Base-by-base conservation (phyloP, 2,888 invertebrate species). In the Nomada fabriciana region DNA sequence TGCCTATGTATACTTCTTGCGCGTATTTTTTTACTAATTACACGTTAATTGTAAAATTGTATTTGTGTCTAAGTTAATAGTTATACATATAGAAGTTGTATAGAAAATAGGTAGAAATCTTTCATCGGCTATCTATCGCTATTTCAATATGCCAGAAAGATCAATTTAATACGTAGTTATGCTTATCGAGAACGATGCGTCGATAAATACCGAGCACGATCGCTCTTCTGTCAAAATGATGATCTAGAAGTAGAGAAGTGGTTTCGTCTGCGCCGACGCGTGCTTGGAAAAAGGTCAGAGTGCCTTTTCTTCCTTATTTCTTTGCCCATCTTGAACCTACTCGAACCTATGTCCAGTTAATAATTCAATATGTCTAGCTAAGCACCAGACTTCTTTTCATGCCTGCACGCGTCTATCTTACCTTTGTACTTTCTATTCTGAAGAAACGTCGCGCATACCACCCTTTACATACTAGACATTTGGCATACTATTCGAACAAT, bases 231-330 rank as follows among this genome's bases (percentile, higher is more conserved):
- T 7, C 29, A n/a, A 50, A 13, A 63, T 50, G 42, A 63, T 52
- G 43, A 69, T 57, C 69, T 36, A 25, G 43, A 47, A 43, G 52
- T 42, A 64, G 43, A n/a, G 29, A 68, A 57, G 69, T 50, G 69
- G 68, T 69, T 60, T 60, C 23, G 76, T 87, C 77, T 88, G 90
- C 91, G 90, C 89, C 87, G 89, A 88, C 90, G 89, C 90, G 76
- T 20, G 60, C 61, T 87, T 83, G 79, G 68, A 82, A 23, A 89
- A 90, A 91, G 90, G 91, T 91, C 89, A 91, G 89, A 88, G 57
- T 65, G 53, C 52, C 61, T 43, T 36, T 36, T 29, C 59, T 60
- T 20, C 15, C 23, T 23, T 61, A 47, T 70, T 64, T 61, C 70
- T 36, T 65, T 52, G 23, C 23, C 43, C 61, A 47, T 59, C 42